Percentiles rank a stretch among this genome's conserved stretches.
These are phyloP conservation scores for Parnassius orleans DNA, from an alignment of 2,888 invertebrate genomes.

Conservation along the genomic window DNA sequence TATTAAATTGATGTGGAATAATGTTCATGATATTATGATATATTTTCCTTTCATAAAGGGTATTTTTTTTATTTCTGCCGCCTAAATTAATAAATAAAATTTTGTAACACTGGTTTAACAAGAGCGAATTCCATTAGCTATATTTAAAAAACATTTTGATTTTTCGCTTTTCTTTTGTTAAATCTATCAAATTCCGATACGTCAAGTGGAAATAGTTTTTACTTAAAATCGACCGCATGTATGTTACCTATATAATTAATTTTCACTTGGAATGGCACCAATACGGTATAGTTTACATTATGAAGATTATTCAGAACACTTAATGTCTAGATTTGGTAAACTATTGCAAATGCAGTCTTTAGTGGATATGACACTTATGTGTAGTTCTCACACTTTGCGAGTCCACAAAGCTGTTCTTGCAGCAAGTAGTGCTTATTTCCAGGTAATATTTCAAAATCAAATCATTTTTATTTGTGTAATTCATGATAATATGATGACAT, in stretches of 20 bases:
- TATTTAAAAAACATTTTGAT: conserved; percentile 37
- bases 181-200: conserved; percentile 23
- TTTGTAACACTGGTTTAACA: conserved; percentile 14
- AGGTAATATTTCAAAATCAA: conserved; percentile 65
- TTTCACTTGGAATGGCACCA: conserved; percentile 61
- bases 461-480: neutral
- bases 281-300: conserved; percentile 84
- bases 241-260: conserved; percentile 2
- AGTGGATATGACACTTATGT: conserved; percentile 88
- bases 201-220: conserved; percentile 19
- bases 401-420: conserved; percentile 88
- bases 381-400: conserved; percentile 86
- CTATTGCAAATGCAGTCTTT: conserved; percentile 86
- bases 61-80: too few species aligned
- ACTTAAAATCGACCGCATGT: conserved; percentile 10
- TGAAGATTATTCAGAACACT: conserved; percentile 85
- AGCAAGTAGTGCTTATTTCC: conserved; percentile 86
- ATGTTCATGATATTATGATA: too few species aligned
- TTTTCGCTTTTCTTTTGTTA: conserved; percentile 44
- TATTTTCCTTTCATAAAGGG: too few species aligned
- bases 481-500: neutral
- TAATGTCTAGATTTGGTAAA: conserved; percentile 85
- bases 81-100: neutral
- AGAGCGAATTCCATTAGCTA: conserved; percentile 24
- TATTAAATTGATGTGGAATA: too few species aligned